Percentiles rank a stretch among this genome's conserved stretches.
These are phyloP conservation scores for Eilema caniola DNA, from an alignment of 2,888 invertebrate genomes.

Conservation along the genomic window DNA sequence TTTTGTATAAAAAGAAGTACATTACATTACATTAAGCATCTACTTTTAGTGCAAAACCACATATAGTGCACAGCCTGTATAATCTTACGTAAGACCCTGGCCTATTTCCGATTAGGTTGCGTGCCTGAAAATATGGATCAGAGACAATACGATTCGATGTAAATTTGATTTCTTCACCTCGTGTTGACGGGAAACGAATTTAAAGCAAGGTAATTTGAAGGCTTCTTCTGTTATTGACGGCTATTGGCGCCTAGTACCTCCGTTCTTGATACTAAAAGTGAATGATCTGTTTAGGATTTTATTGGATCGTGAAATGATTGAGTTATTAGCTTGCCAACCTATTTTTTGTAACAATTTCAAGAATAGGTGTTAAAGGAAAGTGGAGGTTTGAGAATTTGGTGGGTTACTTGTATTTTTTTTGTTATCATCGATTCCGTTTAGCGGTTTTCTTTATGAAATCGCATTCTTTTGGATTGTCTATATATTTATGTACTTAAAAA, in stretches of 20 bases:
- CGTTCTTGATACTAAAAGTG: not conserved
- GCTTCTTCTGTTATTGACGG: constrained; percentile 27
- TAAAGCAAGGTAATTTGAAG: constrained; percentile 39
- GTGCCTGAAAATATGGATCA: constrained; percentile 57
- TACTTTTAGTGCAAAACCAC: not conserved
- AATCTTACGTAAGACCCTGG: constrained; percentile 59
- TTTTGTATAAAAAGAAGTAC: not conserved
- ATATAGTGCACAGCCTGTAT: constrained; percentile 44
- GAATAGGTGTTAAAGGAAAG: not conserved
- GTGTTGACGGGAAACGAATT: constrained; percentile 44
- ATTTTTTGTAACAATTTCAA: not conserved
- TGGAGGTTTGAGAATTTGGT: not conserved
- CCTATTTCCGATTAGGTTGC: constrained; percentile 62
- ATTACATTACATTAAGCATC: too few relatives aligned
- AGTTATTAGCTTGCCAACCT: not conserved
- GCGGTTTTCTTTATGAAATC: too few relatives aligned
- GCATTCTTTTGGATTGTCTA: too few relatives aligned
- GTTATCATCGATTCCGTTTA: too few relatives aligned
- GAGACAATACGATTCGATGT: constrained; percentile 59
- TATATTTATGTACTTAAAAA: too few relatives aligned
- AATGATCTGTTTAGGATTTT: constrained; percentile 1
- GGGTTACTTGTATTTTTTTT: too few relatives aligned
- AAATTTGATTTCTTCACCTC: constrained; percentile 56
- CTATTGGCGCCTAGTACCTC: constrained; percentile 28
- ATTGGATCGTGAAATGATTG: not conserved